Conservation (phyloP, 2,888 invertebrate genomes). For the Cataglyphis rosenhaueri region DNA sequence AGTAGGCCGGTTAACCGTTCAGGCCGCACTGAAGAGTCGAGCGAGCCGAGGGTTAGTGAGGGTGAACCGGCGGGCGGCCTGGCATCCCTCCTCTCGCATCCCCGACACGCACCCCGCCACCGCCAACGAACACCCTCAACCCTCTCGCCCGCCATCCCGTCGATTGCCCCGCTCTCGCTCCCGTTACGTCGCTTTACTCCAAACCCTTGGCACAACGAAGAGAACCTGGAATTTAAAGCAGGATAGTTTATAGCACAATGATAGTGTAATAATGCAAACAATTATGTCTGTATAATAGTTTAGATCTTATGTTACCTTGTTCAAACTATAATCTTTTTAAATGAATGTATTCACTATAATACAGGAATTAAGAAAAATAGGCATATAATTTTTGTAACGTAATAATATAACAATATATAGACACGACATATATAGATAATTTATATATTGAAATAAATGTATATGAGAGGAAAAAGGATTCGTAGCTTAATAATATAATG, state of each 20-base stretch:
- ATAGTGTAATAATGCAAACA: not conserved
- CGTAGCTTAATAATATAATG: not conserved
- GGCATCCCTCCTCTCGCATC: conserved; percentile 75
- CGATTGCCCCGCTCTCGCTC: conserved; percentile 38
- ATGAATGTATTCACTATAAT: not conserved
- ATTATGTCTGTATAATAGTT: too few relatives aligned
- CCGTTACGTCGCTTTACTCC: conserved; percentile 48
- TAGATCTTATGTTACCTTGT: too few relatives aligned
- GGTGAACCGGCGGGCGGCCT: conserved; percentile 63
- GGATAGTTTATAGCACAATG: conserved; percentile 17
- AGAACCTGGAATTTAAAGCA: not conserved
- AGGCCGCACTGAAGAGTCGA: conserved; percentile 84
- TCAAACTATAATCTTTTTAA: too few relatives aligned
- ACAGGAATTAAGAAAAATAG: not conserved
- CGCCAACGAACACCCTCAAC: conserved; percentile 64
- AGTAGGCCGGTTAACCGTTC: conserved; percentile 85
- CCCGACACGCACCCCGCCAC: conserved; percentile 70
- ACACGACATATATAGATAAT: not conserved
- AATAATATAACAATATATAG: not conserved
- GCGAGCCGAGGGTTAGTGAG: conserved; percentile 79
- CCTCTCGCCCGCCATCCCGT: conserved; percentile 46
- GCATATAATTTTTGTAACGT: not conserved
- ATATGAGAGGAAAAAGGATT: not conserved
- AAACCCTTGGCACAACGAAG: not conserved
- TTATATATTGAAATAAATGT: not conserved